Evolutionary conservation across 2,888 invertebrate species (phyloP).

Genomic region (Mactromeris polynyma): DNA sequence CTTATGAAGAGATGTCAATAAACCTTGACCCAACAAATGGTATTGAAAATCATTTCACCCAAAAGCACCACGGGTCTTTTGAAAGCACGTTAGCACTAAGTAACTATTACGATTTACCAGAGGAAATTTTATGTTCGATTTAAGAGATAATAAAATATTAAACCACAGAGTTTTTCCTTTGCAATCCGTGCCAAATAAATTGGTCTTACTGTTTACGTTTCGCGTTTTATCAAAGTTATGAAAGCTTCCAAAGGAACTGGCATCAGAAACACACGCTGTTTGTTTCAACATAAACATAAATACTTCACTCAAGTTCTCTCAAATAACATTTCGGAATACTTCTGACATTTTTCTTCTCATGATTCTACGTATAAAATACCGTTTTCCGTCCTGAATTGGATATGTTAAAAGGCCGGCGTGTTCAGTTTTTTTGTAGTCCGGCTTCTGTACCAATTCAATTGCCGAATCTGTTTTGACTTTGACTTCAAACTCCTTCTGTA

Average conservation of each 20-base stretch:
- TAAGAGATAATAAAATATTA: not conserved
- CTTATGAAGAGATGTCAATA: constrained; percentile 6
- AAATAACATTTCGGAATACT: not conserved
- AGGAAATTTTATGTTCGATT: not conserved
- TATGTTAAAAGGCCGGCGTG: too few species aligned
- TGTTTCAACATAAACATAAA: not conserved
- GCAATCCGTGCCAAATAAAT: not conserved
- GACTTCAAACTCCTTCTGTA: too few species aligned
- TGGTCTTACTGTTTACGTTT: not conserved
- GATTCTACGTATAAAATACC: too few species aligned
- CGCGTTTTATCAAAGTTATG: not conserved
- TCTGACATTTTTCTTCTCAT: too few species aligned
- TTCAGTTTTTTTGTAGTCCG: too few species aligned
- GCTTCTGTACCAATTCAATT: too few species aligned
- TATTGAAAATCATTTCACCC: not conserved
- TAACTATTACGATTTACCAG: not conserved
- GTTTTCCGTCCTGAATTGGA: too few species aligned
- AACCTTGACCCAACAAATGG: not conserved
- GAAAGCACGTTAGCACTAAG: not conserved
- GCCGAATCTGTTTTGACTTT: too few species aligned
- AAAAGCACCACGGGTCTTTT: not conserved
- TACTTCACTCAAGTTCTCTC: not conserved
- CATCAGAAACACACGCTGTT: not conserved
- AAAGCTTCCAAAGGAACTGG: not conserved
- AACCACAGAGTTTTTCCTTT: not conserved